Percentiles rank a stretch among this genome's conserved stretches.
Evolutionary conservation across 2,113 vertebrate genomes (phyloP).

Genomic region (Leptobrachium leishanense): DNA sequence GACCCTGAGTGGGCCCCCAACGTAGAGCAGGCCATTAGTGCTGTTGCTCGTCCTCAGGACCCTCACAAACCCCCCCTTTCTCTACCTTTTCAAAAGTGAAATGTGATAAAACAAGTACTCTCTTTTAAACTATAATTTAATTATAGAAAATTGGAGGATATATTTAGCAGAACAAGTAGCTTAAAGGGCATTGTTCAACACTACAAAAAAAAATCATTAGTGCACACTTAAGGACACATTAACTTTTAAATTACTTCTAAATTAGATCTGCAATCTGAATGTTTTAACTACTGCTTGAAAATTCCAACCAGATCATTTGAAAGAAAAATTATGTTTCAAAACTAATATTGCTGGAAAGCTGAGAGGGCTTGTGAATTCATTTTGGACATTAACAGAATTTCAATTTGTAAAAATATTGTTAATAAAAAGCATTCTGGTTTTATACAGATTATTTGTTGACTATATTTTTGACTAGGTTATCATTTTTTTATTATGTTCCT

Average conservation of each 20-base stretch:
- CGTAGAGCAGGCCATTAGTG: no score
- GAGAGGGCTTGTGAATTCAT: background rate
- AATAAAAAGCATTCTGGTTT: no score
- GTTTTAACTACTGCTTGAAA: background rate
- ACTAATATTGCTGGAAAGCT: conserved; percentile 11
- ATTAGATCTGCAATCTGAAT: conserved; percentile 5
- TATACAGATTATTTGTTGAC: no score
- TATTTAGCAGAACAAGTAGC: background rate
- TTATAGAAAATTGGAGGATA: background rate
- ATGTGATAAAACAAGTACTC: background rate
- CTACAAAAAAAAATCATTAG: background rate
- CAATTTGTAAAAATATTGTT: background rate
- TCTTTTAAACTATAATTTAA: background rate
- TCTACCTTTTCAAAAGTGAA: background rate
- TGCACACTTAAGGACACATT: conserved; percentile 11
- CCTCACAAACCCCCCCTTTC: no score
- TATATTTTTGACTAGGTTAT: no score
- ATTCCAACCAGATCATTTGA: conserved; percentile 4
- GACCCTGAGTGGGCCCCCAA: no score
- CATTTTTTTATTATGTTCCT: no score
- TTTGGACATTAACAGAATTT: background rate
- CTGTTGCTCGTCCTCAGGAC: no score
- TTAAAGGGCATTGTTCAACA: background rate
- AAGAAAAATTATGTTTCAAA: background rate
- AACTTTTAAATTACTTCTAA: conserved; percentile 13